Evolutionary conservation across 1,140 invertebrate genomes (phyloP).

Genomic region (Melanaphis sacchari): DNA sequence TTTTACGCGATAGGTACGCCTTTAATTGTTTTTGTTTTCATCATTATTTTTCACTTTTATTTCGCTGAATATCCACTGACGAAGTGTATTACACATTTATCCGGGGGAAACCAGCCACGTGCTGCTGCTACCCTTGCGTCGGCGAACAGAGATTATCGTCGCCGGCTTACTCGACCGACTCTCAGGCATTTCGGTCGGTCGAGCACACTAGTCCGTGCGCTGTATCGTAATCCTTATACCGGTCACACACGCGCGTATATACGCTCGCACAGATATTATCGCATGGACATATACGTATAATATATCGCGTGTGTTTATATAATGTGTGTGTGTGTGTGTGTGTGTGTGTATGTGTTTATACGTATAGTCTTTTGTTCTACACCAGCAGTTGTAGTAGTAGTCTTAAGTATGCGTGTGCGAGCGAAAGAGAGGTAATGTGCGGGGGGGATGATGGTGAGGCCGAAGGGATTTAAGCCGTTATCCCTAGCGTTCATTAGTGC

Average conservation of each 20-base stretch:
- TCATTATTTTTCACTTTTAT: not conserved
- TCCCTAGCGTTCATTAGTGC: conserved; percentile 56
- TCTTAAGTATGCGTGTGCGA: not conserved
- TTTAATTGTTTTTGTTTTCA: not conserved
- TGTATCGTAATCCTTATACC: conserved; percentile 16
- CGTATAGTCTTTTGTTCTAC: conserved; percentile 15
- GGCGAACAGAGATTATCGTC: conserved; percentile 32
- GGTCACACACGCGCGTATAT: not conserved
- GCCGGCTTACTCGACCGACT: conserved; percentile 17
- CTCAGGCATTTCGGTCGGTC: conserved; percentile 25
- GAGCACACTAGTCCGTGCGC: conserved; percentile 16
- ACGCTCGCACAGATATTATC: not conserved
- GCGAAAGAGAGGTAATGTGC: not conserved
- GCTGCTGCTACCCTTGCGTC: not conserved
- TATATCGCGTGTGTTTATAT: not conserved
- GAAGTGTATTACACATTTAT: not conserved
- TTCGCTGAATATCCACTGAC: not conserved
- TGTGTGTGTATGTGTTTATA: not conserved
- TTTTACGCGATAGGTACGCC: not conserved
- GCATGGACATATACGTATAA: not conserved
- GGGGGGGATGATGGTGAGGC: not conserved
- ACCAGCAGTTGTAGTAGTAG: not conserved
- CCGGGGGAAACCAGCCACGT: not conserved
- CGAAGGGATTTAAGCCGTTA: conserved; percentile 57
- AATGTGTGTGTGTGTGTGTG: not conserved